A percentile compares a stretch with the other conserved stretches of the same genome.
Conservation (phyloP, 1,140 invertebrate species). For the Drosophila nigrodunni region DNA sequence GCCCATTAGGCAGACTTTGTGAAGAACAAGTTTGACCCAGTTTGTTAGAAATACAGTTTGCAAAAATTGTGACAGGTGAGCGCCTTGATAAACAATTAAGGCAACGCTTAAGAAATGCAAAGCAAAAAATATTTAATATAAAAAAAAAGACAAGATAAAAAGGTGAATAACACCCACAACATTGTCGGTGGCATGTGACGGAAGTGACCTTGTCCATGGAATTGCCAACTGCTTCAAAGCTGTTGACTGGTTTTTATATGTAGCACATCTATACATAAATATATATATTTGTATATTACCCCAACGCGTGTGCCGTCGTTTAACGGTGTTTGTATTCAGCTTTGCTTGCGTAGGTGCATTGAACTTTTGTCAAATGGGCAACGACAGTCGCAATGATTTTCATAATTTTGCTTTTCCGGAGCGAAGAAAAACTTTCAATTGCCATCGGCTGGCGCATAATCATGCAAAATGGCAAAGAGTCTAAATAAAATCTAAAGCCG, state of each 20-base stretch:
- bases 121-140: slow-evolving; percentile 3
- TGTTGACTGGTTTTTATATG: slow-evolving; percentile 29
- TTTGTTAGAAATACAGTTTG: slow-evolving; percentile 38
- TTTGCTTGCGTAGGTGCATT: slow-evolving; percentile 46
- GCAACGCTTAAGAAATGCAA: slow-evolving; percentile 34
- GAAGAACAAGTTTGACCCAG: slow-evolving; percentile 65
- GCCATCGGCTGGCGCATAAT: slow-evolving; percentile 38
- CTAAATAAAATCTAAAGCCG: slow-evolving; percentile 33
- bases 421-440: slow-evolving; percentile 36
- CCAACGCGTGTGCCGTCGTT: slow-evolving; percentile 51
- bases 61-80: slow-evolving; percentile 54
- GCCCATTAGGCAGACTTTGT: slow-evolving; percentile 38
- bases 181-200: slow-evolving; percentile 54
- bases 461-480: slow-evolving; percentile 34
- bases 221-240: slow-evolving; percentile 53
- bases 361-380: slow-evolving; percentile 43
- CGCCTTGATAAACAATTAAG: slow-evolving; percentile 75
- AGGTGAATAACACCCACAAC: slow-evolving; percentile 79
- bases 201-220: slow-evolving; percentile 78
- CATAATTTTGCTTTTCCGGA: slow-evolving; percentile 59
- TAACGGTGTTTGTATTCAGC: slow-evolving; percentile 28
- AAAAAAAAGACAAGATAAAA: too few relatives aligned
- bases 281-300: background rate
- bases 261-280: background rate
- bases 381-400: slow-evolving; percentile 28